A percentile compares a stretch with the other conserved stretches of the same genome.
phyloP scores from a whole-genome alignment of 2,888 invertebrate species.

The Clivina fossor region DNA sequence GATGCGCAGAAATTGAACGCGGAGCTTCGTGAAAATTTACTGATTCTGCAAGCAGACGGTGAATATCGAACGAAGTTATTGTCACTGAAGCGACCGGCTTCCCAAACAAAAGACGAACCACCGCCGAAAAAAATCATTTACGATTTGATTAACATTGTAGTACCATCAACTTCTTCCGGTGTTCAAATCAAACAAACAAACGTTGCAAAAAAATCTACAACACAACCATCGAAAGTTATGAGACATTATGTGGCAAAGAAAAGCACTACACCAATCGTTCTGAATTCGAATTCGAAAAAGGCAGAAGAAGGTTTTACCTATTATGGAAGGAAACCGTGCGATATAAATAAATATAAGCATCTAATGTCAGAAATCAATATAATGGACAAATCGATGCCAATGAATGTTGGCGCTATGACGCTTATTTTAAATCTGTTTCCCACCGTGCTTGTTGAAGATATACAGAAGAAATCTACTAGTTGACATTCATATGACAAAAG shows the following conservation, averaged over 20 bases:
- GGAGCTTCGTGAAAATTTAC: slow-evolving; percentile 28
- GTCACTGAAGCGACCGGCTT: slow-evolving; percentile 29
- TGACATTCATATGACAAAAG: too few relatives aligned
- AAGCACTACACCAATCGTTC: slow-evolving; percentile 57
- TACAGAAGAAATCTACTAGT: too few relatives aligned
- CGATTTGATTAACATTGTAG: slow-evolving; percentile 7
- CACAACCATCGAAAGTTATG: slow-evolving; percentile 42
- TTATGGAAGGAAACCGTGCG: slow-evolving; percentile 55
- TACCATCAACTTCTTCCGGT: too few relatives aligned
- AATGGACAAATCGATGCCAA: slow-evolving; percentile 55
- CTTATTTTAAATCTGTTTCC: slow-evolving; percentile 59
- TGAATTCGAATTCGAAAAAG: slow-evolving; percentile 35
- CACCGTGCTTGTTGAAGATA: slow-evolving; percentile 54
- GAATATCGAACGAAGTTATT: slow-evolving; percentile 24
- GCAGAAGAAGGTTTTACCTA: slow-evolving; percentile 55
- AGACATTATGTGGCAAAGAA: slow-evolving; percentile 53
- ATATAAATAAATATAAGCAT: slow-evolving; percentile 51
- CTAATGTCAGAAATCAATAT: slow-evolving; percentile 59
- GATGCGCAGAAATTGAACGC: slow-evolving; percentile 30
- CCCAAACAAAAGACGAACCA: slow-evolving; percentile 27
- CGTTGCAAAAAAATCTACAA: slow-evolving; percentile 55
- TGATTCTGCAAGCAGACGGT: slow-evolving; percentile 10
- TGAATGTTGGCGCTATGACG: slow-evolving; percentile 57
- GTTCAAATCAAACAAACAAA: too few relatives aligned
- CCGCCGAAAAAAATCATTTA: slow-evolving; percentile 1